Conservation (phyloP, 2,888 invertebrate genomes). For the Bembecia ichneumoniformis region DNA sequence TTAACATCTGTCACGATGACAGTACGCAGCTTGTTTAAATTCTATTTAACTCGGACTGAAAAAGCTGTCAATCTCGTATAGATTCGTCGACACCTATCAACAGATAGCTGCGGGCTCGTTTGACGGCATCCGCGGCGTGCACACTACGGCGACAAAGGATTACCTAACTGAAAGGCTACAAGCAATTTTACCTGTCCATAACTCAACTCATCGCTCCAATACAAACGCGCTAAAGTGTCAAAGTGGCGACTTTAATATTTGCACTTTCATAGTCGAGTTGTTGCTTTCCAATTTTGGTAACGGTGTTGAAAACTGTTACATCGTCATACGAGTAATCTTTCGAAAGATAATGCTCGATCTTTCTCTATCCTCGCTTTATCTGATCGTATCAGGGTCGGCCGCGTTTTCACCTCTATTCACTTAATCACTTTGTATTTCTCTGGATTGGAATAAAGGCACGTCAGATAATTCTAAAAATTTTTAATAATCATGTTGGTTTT, state of each 20-base stretch:
- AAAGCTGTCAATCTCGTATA: constrained; percentile 35
- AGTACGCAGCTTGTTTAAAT: constrained; percentile 27
- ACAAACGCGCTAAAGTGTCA: constrained; percentile 5
- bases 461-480: too few species aligned
- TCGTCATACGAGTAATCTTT: constrained; percentile 18
- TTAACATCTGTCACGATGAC: constrained; percentile 3
- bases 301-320: constrained; percentile 18
- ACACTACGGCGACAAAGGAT: constrained; percentile 39
- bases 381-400: constrained; percentile 35
- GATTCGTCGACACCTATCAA: constrained; percentile 38
- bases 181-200: constrained; percentile 37
- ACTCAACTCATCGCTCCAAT: constrained; percentile 20
- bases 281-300: constrained; percentile 6
- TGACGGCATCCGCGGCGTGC: constrained; percentile 24
- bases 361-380: constrained; percentile 33
- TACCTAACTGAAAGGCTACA: constrained; percentile 29
- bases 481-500: too few species aligned
- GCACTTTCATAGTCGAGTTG: constrained; percentile 7
- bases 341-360: constrained; percentile 13
- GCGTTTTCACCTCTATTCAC: constrained; percentile 40
- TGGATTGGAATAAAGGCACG: too few species aligned
- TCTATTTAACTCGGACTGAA: constrained; percentile 29
- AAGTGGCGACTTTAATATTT: constrained; percentile 15
- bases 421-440: constrained; percentile 15
- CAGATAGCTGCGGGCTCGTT: constrained; percentile 36